Conservation (phyloP, 2,888 invertebrate species). For the Pogonocherus hispidulus region DNA sequence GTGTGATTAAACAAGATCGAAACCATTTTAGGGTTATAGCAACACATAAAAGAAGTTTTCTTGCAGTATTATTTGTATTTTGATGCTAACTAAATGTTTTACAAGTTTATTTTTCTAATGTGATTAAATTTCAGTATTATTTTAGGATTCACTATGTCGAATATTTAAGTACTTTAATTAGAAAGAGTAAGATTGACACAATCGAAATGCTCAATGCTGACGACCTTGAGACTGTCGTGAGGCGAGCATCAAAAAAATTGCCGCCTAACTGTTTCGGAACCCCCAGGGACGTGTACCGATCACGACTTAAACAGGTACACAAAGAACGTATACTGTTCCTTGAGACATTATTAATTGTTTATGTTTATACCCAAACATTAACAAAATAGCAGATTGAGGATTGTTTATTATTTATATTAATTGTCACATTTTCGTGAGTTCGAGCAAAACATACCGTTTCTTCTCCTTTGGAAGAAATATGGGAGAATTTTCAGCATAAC, state of each 20-base stretch:
- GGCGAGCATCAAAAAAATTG: conserved; percentile 79
- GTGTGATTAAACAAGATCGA: too few relatives aligned
- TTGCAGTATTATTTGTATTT: too few relatives aligned
- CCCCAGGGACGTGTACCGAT: conserved; percentile 76
- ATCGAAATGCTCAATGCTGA: conserved; percentile 82
- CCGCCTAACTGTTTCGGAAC: conserved; percentile 85
- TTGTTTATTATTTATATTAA: too few relatives aligned
- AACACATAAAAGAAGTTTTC: too few relatives aligned
- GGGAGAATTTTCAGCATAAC: too few relatives aligned
- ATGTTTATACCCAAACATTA: neutral
- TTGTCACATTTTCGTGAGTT: too few relatives aligned
- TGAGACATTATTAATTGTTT: too few relatives aligned
- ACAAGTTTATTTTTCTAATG: neutral
- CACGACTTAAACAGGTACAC: conserved; percentile 75
- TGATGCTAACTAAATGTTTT: too few relatives aligned
- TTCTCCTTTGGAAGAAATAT: too few relatives aligned
- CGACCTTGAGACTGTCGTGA: conserved; percentile 86
- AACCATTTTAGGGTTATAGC: too few relatives aligned
- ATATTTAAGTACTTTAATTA: conserved; percentile 85
- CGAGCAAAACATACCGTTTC: too few relatives aligned
- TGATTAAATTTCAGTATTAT: conserved; percentile 28
- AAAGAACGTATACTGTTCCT: conserved; percentile 37
- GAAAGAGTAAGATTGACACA: conserved; percentile 81
- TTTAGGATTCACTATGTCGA: conserved; percentile 92
- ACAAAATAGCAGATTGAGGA: too few relatives aligned